Base-by-base conservation (phyloP, 2,113 vertebrate genomes). In the Megalops atlanticus region DNA sequence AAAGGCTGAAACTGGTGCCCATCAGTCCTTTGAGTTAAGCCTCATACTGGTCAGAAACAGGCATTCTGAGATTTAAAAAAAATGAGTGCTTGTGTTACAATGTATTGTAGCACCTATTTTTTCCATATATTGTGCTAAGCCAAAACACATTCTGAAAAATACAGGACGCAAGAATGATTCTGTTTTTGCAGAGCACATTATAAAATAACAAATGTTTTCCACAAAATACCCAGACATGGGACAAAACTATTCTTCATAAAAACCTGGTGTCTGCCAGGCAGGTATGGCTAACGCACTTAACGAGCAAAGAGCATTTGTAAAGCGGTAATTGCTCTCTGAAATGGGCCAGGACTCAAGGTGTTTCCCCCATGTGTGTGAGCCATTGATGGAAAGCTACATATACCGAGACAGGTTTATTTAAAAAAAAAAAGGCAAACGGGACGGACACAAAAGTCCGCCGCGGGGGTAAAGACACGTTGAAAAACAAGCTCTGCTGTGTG, bases 401-500 rank as follows among this genome's bases (percentile, higher is more conserved):
- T 21, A 70, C 38, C 58, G 33, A 40, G 21, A 54, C 8, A 77
- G 27, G 21, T 54, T 47, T 31, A 24, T 12, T 24, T 24, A n/a
- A n/a, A n/a, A n/a, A n/a, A n/a, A n/a, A 36, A 52, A 64, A 27
- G 68, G 78, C 81, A 82, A 90, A 58, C n/a, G 49, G 84, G 75
- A 76, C 4, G 54, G 78, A 49, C 77, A 77, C 54, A 77, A 36
- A 78, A 41, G 74, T 72, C 40, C 49, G 16, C 45, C 75, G 79
- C n/a, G 49, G 80, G 85, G 86, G 84, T 84, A 89, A 83, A 83
- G 81, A 80, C 41, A 21, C 74, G 16, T 18, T 40, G 38, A 49
- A 45, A 86, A 58, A 90, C 85, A 88, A 83, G 78, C 86, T 35
- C 73, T 77, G 79, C 87, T 90, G 86, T 89, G 91, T 91, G 81